Conservation (phyloP, 2,113 vertebrate species). For the Amphiprion ocellaris region DNA sequence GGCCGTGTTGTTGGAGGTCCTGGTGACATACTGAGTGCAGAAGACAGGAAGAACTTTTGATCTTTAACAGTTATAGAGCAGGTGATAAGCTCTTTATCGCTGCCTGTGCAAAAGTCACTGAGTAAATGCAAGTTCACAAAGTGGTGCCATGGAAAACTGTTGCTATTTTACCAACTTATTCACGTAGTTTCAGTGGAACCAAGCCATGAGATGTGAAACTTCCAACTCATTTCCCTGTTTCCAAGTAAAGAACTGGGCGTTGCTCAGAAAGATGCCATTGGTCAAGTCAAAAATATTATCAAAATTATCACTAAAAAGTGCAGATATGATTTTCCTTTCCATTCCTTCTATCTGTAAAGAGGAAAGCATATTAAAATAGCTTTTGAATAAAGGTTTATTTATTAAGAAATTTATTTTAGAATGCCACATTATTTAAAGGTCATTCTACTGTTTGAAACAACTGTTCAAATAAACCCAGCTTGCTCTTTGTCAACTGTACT, state of each 20-base stretch:
- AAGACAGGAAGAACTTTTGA: slow-evolving; percentile 12
- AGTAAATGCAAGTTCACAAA: too few species aligned
- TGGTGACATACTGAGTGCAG: too few species aligned
- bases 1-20: slow-evolving; percentile 7
- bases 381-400: not conserved
- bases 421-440: too few species aligned
- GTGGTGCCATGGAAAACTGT: too few species aligned
- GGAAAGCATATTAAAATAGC: not conserved
- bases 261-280: too few species aligned
- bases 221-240: too few species aligned
- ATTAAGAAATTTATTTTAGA: not conserved
- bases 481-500: not conserved
- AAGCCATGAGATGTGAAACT: too few species aligned
- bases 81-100: not conserved
- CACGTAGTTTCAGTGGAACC: too few species aligned
- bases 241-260: too few species aligned
- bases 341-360: not conserved
- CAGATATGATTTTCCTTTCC: not conserved
- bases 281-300: not conserved
- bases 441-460: too few species aligned
- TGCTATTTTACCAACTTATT: too few species aligned
- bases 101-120: not conserved
- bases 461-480: not conserved
- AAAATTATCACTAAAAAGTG: not conserved
- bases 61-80: slow-evolving; percentile 16